phyloP scores from a whole-genome alignment of 2,113 vertebrate species.

The Hystrix brachyura region DNA sequence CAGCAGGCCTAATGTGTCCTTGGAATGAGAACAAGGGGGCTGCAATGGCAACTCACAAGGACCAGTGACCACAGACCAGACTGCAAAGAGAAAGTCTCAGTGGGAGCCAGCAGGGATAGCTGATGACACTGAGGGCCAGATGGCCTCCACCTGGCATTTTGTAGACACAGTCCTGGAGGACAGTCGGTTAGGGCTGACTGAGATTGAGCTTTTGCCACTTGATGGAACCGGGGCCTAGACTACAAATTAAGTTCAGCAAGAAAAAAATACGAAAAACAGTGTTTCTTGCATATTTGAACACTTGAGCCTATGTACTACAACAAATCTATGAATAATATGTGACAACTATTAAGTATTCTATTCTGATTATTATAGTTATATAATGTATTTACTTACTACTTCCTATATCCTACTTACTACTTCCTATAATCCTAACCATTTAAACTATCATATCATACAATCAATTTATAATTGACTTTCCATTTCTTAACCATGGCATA shows the following conservation, averaged over 20 bases:
- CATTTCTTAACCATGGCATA: neutral
- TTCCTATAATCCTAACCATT: neutral
- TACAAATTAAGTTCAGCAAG: slow-evolving; percentile 60
- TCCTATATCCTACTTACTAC: neutral
- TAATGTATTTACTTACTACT: slow-evolving; percentile 10
- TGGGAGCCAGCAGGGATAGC: neutral
- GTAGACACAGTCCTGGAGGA: slow-evolving; percentile 63
- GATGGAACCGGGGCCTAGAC: slow-evolving; percentile 40
- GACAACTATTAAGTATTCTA: neutral
- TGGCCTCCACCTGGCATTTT: slow-evolving; percentile 71
- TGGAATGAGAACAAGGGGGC: slow-evolving; percentile 52
- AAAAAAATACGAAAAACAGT: slow-evolving; percentile 18
- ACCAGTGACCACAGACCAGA: slow-evolving; percentile 67
- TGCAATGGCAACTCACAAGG: slow-evolving; percentile 56
- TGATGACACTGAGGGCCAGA: slow-evolving; percentile 68
- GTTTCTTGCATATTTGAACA: slow-evolving; percentile 40
- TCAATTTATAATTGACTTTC: neutral
- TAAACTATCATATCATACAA: neutral
- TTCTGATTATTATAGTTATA: neutral
- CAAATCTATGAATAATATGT: neutral
- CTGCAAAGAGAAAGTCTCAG: slow-evolving; percentile 51
- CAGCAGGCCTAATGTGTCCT: slow-evolving; percentile 50
- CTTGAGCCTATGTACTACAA: neutral
- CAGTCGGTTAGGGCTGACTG: slow-evolving; percentile 14
- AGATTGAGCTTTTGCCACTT: slow-evolving; percentile 69